Base-by-base conservation (phyloP, 1,140 invertebrate genomes). In the Drosophila parabipectinata region DNA sequence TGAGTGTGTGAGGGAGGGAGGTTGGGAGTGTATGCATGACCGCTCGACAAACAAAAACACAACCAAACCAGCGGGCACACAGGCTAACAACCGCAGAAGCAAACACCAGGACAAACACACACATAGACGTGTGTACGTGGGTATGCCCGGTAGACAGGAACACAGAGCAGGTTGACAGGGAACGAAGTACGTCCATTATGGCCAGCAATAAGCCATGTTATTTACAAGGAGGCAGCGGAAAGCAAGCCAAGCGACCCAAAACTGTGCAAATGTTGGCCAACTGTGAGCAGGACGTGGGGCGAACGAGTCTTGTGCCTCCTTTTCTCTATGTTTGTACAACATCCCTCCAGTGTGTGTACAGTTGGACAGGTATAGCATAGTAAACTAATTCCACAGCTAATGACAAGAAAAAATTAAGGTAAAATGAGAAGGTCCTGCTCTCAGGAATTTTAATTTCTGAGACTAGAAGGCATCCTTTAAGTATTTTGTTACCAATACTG, bases 201-300 rank as follows among this genome's bases (percentile, higher is more conserved):
- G 79, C 79, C 75, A 71, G 79, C 83, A 88, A 87, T 87, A 87
- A 83, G 82, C 82, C 82, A 88, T 77, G 82, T 87, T 87, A 87
- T 82, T 87, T 82, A 87, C 83, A 87, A 77, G 48, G 59, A 47
- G 53, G 51, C 57, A 47, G 30, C 34, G 18, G 41, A 47, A 5
- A 66, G 26, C 48, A 26, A 73, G 45, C 63, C 67, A 69, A 79
- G 55, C 83, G 76, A 72, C 55, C 76, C 83, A 79, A 87, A 83
- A 79, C 76, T 83, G 68, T 67, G 81, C 77, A 84, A 84, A 84
- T 87, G 81, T 84, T 84, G 55, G 72, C 60, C 72, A 53, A 51
- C 48, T 68, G 63, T 50, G 72, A 59, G 58, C 54, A 71, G 72
- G 26, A 62, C 69, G 47, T 50, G 44, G 26, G 56, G 15, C 51